Conservation (phyloP, 1,140 invertebrate genomes). For the Stegodyphus mimosarum region DNA sequence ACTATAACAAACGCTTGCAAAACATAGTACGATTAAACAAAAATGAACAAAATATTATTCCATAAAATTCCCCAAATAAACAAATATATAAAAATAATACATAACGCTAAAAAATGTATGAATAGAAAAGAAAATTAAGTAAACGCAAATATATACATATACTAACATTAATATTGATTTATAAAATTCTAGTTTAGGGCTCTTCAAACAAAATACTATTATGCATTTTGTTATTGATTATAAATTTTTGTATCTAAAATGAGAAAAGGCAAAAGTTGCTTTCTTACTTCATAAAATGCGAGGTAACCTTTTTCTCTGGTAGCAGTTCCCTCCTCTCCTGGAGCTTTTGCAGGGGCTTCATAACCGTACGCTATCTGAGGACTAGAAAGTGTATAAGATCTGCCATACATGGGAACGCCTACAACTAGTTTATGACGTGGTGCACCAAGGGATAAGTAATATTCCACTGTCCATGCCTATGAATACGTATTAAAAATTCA, state of each 20-base stretch:
- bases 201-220: too few relatives aligned
- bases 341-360: constrained; percentile 87
- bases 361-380: constrained; percentile 76
- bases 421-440: constrained; percentile 86
- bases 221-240: too few relatives aligned
- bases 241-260: background rate
- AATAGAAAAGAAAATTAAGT: too few relatives aligned
- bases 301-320: constrained; percentile 92
- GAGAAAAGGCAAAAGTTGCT: background rate
- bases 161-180: too few relatives aligned
- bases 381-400: constrained; percentile 89
- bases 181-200: too few relatives aligned
- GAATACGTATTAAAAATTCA: background rate
- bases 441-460: constrained; percentile 85
- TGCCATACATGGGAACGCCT: constrained; percentile 94
- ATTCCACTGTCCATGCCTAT: constrained; percentile 86
- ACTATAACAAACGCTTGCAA: too few relatives aligned
- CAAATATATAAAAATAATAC: too few relatives aligned
- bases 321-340: constrained; percentile 89
- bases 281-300: constrained; percentile 82
- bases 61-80: too few relatives aligned
- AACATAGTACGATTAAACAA: too few relatives aligned
- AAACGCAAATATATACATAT: too few relatives aligned
- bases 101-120: too few relatives aligned
- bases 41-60: too few relatives aligned